Percentiles rank a stretch among this genome's conserved stretches.
Evolutionary conservation across 2,797 vertebrate genomes (phyloP).

Genomic region (Babyrousa celebensis): DNA sequence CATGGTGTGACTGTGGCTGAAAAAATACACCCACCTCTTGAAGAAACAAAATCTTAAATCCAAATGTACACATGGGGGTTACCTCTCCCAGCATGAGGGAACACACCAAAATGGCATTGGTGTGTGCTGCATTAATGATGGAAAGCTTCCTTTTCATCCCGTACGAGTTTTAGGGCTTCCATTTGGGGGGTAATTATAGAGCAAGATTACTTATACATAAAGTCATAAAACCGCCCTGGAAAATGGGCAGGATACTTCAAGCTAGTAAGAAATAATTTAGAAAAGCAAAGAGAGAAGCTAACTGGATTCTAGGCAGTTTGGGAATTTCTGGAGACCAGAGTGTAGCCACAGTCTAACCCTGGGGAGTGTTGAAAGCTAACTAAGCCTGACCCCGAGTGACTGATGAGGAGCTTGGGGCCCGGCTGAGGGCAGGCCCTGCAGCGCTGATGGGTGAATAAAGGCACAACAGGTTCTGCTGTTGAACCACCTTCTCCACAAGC

Average conservation of each 20-base stretch:
- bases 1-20: background rate
- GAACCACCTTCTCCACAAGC: background rate
- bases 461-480: background rate
- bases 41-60: slow-evolving; percentile 21
- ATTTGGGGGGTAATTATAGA: background rate
- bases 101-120: background rate
- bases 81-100: background rate
- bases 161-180: background rate
- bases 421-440: background rate
- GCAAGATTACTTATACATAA: background rate
- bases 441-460: background rate
- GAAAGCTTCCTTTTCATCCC: background rate
- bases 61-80: background rate
- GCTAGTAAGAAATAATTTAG: slow-evolving; percentile 43
- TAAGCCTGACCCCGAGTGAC: background rate
- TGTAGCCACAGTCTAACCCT: background rate
- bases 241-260: background rate
- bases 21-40: background rate
- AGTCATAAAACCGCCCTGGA: background rate
- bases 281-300: background rate
- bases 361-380: background rate
- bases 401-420: background rate
- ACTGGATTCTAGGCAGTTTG: background rate
- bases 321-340: background rate
- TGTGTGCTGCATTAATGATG: background rate